These are phyloP conservation scores for Xestia ashworthii DNA, from an alignment of 2,888 invertebrate species.

Conservation along the genomic window DNA sequence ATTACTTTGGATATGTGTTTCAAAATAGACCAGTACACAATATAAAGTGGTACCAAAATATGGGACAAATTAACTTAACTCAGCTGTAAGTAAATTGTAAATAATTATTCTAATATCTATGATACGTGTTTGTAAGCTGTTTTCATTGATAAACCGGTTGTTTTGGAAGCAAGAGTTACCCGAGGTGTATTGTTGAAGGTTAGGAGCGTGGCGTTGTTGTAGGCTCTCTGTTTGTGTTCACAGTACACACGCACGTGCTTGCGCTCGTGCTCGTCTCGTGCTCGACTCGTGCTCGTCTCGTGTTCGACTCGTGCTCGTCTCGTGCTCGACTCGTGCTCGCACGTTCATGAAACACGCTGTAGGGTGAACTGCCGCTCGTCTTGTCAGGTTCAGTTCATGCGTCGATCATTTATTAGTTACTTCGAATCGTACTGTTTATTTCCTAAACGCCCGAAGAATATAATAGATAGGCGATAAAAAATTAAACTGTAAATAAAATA, in stretches of 20 bases:
- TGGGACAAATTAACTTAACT: constrained; percentile 76
- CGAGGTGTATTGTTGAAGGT: constrained; percentile 65
- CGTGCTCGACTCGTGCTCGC: constrained; percentile 2
- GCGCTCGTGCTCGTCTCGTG: not conserved
- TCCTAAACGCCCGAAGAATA: constrained; percentile 79
- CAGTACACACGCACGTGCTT: constrained; percentile 46
- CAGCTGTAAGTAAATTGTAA: constrained; percentile 84
- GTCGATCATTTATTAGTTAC: constrained; percentile 70
- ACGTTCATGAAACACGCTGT: constrained; percentile 19
- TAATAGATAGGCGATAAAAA: constrained; percentile 89
- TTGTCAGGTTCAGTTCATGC: constrained; percentile 61
- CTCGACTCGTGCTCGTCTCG: constrained; percentile 40
- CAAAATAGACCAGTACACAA: constrained; percentile 59
- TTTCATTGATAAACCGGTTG: constrained; percentile 78
- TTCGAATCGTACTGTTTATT: constrained; percentile 74
- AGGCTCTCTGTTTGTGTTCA: constrained; percentile 62
- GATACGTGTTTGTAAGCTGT: constrained; percentile 86
- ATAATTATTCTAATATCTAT: constrained; percentile 84
- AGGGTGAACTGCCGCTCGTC: constrained; percentile 61
- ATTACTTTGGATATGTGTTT: constrained; percentile 50
- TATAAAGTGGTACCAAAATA: constrained; percentile 79
- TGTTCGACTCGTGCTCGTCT: constrained; percentile 7
- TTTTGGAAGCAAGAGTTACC: constrained; percentile 74
- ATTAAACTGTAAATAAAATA: constrained; percentile 89
- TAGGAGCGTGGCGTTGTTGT: constrained; percentile 62